Conservation (phyloP, 2,888 invertebrate genomes). For the Oligia strigilis region DNA sequence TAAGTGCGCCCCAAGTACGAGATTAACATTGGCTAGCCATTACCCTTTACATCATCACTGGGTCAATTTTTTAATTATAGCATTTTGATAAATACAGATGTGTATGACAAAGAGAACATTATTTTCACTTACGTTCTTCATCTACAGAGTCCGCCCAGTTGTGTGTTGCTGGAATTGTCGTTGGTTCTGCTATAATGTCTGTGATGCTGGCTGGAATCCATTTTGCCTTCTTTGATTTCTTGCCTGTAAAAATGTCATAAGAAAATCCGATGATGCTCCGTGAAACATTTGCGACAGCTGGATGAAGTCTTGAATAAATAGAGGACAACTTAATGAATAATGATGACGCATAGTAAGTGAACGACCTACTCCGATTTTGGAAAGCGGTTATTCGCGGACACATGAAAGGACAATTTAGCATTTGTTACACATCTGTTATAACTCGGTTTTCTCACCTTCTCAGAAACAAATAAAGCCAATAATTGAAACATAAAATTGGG, state of each 20-base stretch:
- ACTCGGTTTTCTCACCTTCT: conserved; percentile 65
- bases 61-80: conserved; percentile 66
- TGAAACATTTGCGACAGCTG: conserved; percentile 60
- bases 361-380: conserved; percentile 86
- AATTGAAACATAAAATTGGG: conserved; percentile 62
- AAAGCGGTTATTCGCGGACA: conserved; percentile 85
- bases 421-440: conserved; percentile 68
- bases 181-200: conserved; percentile 94
- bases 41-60: conserved; percentile 87
- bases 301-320: conserved; percentile 54
- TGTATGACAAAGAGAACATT: conserved; percentile 13
- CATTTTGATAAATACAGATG: background rate
- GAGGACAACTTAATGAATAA: conserved; percentile 79
- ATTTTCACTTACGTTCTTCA: conserved; percentile 92
- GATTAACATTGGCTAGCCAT: conserved; percentile 93
- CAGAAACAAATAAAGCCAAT: conserved; percentile 57
- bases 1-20: conserved; percentile 93
- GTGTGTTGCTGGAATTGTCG: conserved; percentile 90
- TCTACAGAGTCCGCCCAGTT: conserved; percentile 96
- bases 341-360: conserved; percentile 87
- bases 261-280: conserved; percentile 48
- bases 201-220: conserved; percentile 95
- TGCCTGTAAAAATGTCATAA: conserved; percentile 89
- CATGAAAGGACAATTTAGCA: conserved; percentile 71
- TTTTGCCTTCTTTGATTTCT: conserved; percentile 96